Evolutionary conservation across 2,113 vertebrate genomes (phyloP), one percentile per base, ranked within the genome.

Genomic region (Myrmecobius fasciatus): DNA sequence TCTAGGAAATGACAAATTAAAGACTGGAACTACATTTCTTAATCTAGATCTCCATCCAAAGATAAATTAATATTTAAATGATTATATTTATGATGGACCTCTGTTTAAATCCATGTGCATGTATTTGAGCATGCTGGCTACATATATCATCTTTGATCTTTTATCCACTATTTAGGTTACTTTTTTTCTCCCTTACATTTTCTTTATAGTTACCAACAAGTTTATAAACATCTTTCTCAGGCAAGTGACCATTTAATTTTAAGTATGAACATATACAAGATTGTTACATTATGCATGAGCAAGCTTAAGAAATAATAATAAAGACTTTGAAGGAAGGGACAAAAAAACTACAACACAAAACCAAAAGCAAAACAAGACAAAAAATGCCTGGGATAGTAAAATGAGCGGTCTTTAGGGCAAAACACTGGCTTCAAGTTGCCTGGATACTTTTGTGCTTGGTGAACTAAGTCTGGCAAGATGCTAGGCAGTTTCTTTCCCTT

Each of bases 401-500:
- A 46, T 2, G 91, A 93, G 25, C 3, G 26, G 89, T 49, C 4
- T 0, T 95, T 89, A 5, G 92, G 94, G 48, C 95, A 93, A 56
- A 53, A 20, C 0, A 24, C 51, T 0, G 92, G 53, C 89, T 94
- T 89, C 96, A 94, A 49, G 53, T 83, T 92, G 83, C 95, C 93
- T 67, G 95, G 96, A 96, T 97, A 36, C 92, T n/a, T 95, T 93
- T 97, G 97, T 96, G 51, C 92, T 94, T 92, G n/a, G 6, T 9
- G 22, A 91, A 96, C 94, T 56, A 95, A 97, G 97, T 97, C 97
- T 92, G 92, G 47, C 95, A 95, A 89, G 97, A 97, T 95, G 95
- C 97, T 93, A 54, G 49, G 97, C 91, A 67, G 92, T 97, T 98
- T 95, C 93, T 96, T 97, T 92, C 94, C 51, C 91, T 93, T 96